phyloP scores from a whole-genome alignment of 1,140 invertebrate genomes.

The Melitaea cinxia region DNA sequence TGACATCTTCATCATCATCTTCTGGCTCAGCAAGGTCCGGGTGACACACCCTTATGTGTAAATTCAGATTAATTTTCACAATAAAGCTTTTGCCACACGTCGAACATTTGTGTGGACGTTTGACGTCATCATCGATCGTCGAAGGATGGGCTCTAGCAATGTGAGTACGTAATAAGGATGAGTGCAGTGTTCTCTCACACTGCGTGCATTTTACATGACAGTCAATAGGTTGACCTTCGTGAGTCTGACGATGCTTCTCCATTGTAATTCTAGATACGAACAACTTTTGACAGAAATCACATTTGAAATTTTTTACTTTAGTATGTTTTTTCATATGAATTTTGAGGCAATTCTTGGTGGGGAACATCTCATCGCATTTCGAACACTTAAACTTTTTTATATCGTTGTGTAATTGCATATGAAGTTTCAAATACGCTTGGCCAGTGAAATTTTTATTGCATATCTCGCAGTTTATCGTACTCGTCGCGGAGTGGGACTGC shows the following conservation, averaged over 20 bases:
- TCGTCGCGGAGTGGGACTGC: constrained; percentile 69
- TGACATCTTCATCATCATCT: constrained; percentile 73
- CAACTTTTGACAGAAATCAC: constrained; percentile 76
- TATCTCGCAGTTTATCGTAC: constrained; percentile 80
- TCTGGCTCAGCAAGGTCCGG: constrained; percentile 71
- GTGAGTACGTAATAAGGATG: constrained; percentile 68
- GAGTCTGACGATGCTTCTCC: constrained; percentile 72
- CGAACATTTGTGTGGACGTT: constrained; percentile 70
- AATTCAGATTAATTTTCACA: constrained; percentile 74
- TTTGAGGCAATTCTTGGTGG: constrained; percentile 84
- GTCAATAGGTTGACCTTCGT: constrained; percentile 71
- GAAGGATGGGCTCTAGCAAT: constrained; percentile 62
- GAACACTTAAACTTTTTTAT: constrained; percentile 86
- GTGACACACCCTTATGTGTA: constrained; percentile 73
- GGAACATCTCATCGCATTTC: constrained; percentile 86
- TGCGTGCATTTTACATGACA: constrained; percentile 73
- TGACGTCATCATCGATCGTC: constrained; percentile 67
- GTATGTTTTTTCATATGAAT: constrained; percentile 81
- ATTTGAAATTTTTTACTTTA: constrained; percentile 79
- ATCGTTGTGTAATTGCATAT: constrained; percentile 84
- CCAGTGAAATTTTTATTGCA: constrained; percentile 86
- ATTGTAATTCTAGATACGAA: constrained; percentile 80
- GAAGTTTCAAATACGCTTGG: constrained; percentile 82
- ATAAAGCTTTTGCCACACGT: constrained; percentile 77
- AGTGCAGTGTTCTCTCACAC: constrained; percentile 73